Evolutionary conservation across 1,140 invertebrate genomes (phyloP), one percentile per base, ranked within the genome.

Genomic region (Rhynchophorus ferrugineus): DNA sequence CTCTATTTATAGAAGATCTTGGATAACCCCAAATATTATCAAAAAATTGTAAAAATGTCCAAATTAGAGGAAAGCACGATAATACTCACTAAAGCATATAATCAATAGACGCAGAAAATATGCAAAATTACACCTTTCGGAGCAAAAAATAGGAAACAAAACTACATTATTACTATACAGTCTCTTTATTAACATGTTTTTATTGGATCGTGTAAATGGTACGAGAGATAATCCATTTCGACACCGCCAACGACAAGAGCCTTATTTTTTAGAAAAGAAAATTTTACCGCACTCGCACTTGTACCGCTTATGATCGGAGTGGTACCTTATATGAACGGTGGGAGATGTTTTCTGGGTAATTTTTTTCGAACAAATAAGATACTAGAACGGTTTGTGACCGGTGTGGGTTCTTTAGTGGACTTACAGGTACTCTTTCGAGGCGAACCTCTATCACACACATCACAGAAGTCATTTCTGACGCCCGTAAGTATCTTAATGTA

Each of bases 361-460:
- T 51, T 80, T 78, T 45, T 84, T 73, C 2, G 78, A 79, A 69
- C 89, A 91, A 44, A 79, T 74, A 46, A 78, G 78, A 69, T 87
- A 89, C 21, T 77, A 75, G 62, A 85, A 89, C 0, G 87, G 88
- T 62, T 87, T 84, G 62, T 90, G 83, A 2, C 83, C 79, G 0
- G 78, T 81, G 59, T 84, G 83, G 0, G 78, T 81, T 3, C 82
- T 68, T 63, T 83, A 83, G 71, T 89, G 86, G 48, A 87, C 84
- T 71, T 84, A 78, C 41, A 84, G 69, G 66, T 83, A 83, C 62
- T 81, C 81, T 68, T 83, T 84, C 58, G 81, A 79, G 16, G 79
- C 82, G 67, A 84, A 85, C 61, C 76, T 73, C 56, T 69, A 7
- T 61, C 51, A 47, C 70, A 71, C 19, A 65, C 54, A 5, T 59